phyloP scores from a whole-genome alignment of 2,797 vertebrate genomes.

The Orientallactaga sibirica region DNA sequence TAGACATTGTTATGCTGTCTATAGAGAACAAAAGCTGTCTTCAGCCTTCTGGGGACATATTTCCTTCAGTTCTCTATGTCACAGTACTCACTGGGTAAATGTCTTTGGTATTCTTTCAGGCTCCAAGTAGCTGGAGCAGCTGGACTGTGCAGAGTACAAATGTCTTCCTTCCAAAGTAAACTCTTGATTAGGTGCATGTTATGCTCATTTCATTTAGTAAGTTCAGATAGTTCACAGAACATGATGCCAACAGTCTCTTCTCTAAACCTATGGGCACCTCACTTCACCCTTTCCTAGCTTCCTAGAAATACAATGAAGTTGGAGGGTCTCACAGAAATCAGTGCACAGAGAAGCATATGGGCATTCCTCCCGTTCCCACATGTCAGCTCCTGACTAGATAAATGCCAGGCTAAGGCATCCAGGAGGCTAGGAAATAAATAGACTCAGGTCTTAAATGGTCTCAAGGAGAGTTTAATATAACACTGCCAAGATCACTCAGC shows the following conservation, averaged over 20 bases:
- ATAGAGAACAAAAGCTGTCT: slow-evolving; percentile 32
- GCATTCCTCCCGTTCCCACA: background rate
- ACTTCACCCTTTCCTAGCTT: background rate
- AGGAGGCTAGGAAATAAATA: background rate
- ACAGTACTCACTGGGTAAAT: background rate
- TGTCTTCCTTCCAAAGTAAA: background rate
- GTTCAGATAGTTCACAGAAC: background rate
- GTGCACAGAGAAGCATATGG: background rate
- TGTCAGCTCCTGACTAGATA: background rate
- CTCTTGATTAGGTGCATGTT: background rate
- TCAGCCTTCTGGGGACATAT: slow-evolving; percentile 21
- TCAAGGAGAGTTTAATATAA: background rate
- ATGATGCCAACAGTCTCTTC: background rate
- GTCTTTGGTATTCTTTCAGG: slow-evolving; percentile 34
- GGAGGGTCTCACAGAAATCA: background rate
- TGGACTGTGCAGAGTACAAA: background rate
- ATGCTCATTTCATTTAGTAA: slow-evolving; percentile 1
- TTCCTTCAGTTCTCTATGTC: slow-evolving; percentile 22
- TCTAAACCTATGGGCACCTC: background rate
- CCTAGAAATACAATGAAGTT: background rate
- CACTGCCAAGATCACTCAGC: background rate
- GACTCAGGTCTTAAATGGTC: background rate
- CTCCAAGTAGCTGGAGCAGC: background rate
- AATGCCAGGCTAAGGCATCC: background rate
- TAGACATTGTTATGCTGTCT: slow-evolving; percentile 58